Conservation (phyloP, 2,888 invertebrate genomes). For the Rhagonycha fulva region DNA sequence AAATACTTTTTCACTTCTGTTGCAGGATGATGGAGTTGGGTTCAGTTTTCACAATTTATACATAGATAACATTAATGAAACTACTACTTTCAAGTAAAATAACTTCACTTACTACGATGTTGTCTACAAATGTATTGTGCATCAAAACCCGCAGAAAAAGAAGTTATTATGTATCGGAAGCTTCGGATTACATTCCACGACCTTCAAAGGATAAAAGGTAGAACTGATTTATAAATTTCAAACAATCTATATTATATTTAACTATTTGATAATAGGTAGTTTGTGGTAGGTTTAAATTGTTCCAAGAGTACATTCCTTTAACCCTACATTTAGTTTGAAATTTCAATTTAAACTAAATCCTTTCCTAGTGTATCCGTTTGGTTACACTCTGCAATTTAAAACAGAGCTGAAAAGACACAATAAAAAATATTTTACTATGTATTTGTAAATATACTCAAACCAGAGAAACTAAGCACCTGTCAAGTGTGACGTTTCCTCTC, state of each 20-base stretch:
- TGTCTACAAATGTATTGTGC: conserved; percentile 51
- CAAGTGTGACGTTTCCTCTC: too few relatives aligned
- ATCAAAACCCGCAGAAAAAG: conserved; percentile 51
- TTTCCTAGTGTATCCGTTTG: too few relatives aligned
- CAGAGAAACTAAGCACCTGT: too few relatives aligned
- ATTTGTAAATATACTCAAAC: too few relatives aligned
- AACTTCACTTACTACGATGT: conserved; percentile 40
- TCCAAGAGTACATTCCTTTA: too few relatives aligned
- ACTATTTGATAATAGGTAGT: neutral
- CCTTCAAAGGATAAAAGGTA: conserved; percentile 44
- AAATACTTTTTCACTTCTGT: neutral
- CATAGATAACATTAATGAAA: neutral
- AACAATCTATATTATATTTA: neutral
- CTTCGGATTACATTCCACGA: conserved; percentile 38
- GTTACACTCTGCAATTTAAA: too few relatives aligned
- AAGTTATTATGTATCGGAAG: conserved; percentile 48
- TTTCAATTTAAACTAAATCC: too few relatives aligned
- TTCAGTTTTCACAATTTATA: neutral
- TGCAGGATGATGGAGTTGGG: neutral
- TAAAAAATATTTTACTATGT: too few relatives aligned
- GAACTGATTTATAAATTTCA: neutral
- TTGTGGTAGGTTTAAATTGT: too few relatives aligned
- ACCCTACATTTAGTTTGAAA: too few relatives aligned
- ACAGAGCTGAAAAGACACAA: too few relatives aligned
- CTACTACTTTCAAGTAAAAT: neutral